phyloP scores from a whole-genome alignment of 92 coral and sea anemone genomes.

The Porites evermanni region DNA sequence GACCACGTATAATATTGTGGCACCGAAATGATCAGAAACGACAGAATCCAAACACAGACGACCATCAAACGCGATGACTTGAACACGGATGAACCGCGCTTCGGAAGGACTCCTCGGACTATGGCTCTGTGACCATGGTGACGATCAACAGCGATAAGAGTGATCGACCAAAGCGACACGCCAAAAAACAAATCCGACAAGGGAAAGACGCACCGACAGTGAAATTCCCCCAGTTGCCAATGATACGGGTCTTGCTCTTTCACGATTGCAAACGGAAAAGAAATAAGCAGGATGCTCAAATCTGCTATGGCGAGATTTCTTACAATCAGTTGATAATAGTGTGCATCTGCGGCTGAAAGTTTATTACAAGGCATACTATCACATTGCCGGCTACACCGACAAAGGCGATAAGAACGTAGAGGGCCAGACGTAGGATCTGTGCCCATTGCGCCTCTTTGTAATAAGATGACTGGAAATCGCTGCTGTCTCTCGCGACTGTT shows the following conservation, averaged over 20 bases:
- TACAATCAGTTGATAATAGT: constrained; percentile 69
- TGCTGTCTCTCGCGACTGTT: background rate
- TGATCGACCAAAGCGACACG: constrained; percentile 84
- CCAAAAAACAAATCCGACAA: constrained; percentile 65
- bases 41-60: constrained; percentile 56
- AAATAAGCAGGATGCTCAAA: constrained; percentile 63
- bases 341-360: constrained; percentile 59
- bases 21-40: constrained; percentile 60
- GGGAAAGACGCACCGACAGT: constrained; percentile 66
- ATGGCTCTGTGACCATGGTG: constrained; percentile 77
- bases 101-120: constrained; percentile 55
- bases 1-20: constrained; percentile 71
- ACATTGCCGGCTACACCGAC: constrained; percentile 67
- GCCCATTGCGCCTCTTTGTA: background rate
- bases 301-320: constrained; percentile 84
- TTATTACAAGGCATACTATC: constrained; percentile 71
- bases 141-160: constrained; percentile 78
- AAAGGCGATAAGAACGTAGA: constrained; percentile 55
- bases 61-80: constrained; percentile 60
- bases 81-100: constrained; percentile 43
- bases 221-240: constrained; percentile 75
- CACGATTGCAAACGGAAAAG: constrained; percentile 73
- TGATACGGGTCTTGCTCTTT: constrained; percentile 62
- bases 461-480: background rate
- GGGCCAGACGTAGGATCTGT: constrained; percentile 47